Evolutionary conservation across 2,888 invertebrate genomes (phyloP).

Genomic region (Plusia festucae): DNA sequence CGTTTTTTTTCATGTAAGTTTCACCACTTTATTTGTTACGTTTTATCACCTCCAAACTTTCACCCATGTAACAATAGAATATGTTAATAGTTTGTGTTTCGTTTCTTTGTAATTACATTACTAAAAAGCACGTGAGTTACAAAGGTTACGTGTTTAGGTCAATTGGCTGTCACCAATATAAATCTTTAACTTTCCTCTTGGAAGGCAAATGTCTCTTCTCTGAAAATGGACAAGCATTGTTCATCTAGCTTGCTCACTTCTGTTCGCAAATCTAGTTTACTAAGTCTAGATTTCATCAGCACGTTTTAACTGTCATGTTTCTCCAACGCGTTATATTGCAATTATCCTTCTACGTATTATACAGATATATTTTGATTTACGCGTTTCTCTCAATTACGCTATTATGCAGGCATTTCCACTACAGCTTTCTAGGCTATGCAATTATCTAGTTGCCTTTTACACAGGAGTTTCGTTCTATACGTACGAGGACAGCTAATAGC

Average conservation of each 20-base stretch:
- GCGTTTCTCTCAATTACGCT: conserved; percentile 33
- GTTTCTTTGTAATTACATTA: conserved; percentile 31
- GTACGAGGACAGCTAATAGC: conserved; percentile 58
- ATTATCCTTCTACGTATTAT: conserved; percentile 29
- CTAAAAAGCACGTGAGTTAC: conserved; percentile 12
- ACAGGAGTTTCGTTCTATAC: conserved; percentile 19
- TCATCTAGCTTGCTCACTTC: neutral
- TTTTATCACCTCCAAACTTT: conserved; percentile 44
- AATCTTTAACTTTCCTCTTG: neutral
- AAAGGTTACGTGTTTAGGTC: neutral
- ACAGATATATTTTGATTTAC: conserved; percentile 26
- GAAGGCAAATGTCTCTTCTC: neutral
- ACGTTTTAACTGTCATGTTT: neutral
- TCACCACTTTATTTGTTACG: conserved; percentile 19
- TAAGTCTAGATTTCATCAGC: neutral
- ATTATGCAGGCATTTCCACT: conserved; percentile 12
- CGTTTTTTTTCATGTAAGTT: conserved; percentile 56
- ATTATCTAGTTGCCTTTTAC: conserved; percentile 22
- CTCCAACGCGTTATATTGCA: conserved; percentile 20
- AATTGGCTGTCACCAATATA: neutral
- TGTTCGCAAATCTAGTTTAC: neutral
- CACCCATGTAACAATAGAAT: conserved; percentile 33
- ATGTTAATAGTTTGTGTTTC: conserved; percentile 17
- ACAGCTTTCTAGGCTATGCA: conserved; percentile 33
- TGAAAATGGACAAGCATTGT: neutral